Base-by-base conservation (phyloP, 2,888 invertebrate genomes). In the Mactromeris polynyma region DNA sequence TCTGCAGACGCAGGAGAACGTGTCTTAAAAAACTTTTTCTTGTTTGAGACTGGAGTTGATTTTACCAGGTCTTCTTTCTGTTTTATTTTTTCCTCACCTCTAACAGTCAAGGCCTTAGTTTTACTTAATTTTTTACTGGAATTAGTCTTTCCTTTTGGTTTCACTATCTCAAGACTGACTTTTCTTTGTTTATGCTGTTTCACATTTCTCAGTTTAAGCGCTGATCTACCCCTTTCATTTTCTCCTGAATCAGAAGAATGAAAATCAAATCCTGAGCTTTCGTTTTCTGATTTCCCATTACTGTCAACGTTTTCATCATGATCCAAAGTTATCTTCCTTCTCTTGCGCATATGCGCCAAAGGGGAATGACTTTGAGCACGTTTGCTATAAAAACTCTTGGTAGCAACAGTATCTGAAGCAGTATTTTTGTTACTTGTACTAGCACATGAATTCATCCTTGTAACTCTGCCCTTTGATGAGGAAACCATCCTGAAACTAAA, bases 11-110 rank as follows among this genome's bases (percentile, higher is more conserved):
- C 90, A 33, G 94, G 94, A 21, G 94, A 93, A 77, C 93, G 92
- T 69, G 92, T 85, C 89, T 94, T 94, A 84, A 95, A 95, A 83
- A 95, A 95, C 78, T 93, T 94, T 36, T 73, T 73, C 33, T 73
- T 73, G 36, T 36, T 36, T 9, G 73, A 26, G 73, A 33, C 36
- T 36, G 73, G 73, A 0, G 33, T 73, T 14, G 33, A 36, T 33
- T 81, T 83, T 11, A 83, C 40, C 7, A 90, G 89, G 21, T 90
- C 91, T 33, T 40, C 81, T 7, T 36, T 40, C 26, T 84, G 77
- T 11, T 82, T 54, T 64, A n/a, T 19, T 38, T 36, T 58, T 36
- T 54, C 21, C 2, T 36, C 54, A 78, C 42, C 36, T 21, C 78
- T 89, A 77, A 84, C 85, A 31, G 89, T 83, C 0, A 85, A n/a